phyloP scores from a whole-genome alignment of 2,113 vertebrate species.

The Verasper variegatus region DNA sequence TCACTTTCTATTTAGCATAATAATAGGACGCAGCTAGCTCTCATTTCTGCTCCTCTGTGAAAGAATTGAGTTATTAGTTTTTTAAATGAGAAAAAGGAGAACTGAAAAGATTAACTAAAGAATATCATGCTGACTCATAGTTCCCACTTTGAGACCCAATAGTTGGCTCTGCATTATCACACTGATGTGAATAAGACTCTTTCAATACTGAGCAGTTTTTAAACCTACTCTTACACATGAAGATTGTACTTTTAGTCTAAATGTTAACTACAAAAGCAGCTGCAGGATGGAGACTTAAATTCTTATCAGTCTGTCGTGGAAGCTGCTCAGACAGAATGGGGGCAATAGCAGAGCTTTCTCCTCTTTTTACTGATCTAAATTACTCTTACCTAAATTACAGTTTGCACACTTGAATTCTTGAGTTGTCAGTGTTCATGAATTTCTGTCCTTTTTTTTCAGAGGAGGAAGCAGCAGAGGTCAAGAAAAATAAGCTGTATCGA shows the following conservation, averaged over 20 bases:
- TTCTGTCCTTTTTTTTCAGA: conserved; percentile 63
- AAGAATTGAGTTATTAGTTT: background rate
- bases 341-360: background rate
- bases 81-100: background rate
- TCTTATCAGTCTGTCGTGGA: background rate
- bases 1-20: background rate
- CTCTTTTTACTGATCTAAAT: background rate
- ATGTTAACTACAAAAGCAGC: background rate
- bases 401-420: background rate
- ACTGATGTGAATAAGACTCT: conserved; percentile 1
- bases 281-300: no score
- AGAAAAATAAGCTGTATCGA: conserved; percentile 83
- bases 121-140: background rate
- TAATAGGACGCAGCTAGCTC: background rate
- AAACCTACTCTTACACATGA: background rate
- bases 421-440: background rate
- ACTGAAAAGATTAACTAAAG: background rate
- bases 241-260: background rate
- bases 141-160: background rate
- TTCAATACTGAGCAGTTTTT: background rate
- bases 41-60: background rate
- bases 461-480: conserved; percentile 80
- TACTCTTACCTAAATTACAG: background rate
- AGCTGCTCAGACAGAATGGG: background rate
- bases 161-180: background rate